A percentile compares a stretch with the other conserved stretches of the same genome.
Conservation (phyloP, 2,888 invertebrate genomes). For the Sceliomorpha sp. region DNA sequence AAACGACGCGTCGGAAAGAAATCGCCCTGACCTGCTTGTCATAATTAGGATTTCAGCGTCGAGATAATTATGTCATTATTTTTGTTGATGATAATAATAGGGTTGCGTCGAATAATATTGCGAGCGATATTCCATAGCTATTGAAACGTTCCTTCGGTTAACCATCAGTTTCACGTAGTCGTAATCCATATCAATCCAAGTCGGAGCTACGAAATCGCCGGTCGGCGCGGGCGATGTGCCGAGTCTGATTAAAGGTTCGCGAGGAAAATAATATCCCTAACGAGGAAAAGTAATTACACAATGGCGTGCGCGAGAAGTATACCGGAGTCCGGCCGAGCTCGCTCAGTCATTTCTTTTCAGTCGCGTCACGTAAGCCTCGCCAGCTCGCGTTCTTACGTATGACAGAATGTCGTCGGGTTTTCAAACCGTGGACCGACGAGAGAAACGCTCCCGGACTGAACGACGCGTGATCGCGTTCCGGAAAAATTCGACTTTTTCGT, state of each 20-base stretch:
- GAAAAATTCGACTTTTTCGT: conserved; percentile 36
- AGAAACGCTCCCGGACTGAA: neutral
- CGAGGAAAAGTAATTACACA: conserved; percentile 77
- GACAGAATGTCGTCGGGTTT: conserved; percentile 17
- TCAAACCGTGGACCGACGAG: conserved; percentile 21
- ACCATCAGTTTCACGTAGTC: conserved; percentile 31
- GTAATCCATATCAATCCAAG: conserved; percentile 56
- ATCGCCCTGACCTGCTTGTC: no score
- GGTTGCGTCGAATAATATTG: no score
- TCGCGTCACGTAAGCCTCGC: conserved; percentile 42
- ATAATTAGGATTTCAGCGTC: no score
- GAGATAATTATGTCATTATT: no score
- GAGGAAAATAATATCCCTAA: conserved; percentile 75
- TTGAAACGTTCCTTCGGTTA: conserved; percentile 20
- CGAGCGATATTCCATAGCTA: no score
- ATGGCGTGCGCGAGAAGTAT: conserved; percentile 73
- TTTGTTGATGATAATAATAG: no score
- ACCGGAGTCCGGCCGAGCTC: conserved; percentile 33
- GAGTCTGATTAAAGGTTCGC: conserved; percentile 69
- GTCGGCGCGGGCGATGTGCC: conserved; percentile 67
- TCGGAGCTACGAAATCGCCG: conserved; percentile 55
- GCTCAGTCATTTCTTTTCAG: conserved; percentile 47
- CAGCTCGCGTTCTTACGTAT: conserved; percentile 31
- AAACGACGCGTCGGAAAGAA: conserved; percentile 37
- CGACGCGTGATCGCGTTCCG: conserved; percentile 7